phyloP scores from a whole-genome alignment of 2,797 vertebrate species.

The Mormyrus hasselquistii region DNA sequence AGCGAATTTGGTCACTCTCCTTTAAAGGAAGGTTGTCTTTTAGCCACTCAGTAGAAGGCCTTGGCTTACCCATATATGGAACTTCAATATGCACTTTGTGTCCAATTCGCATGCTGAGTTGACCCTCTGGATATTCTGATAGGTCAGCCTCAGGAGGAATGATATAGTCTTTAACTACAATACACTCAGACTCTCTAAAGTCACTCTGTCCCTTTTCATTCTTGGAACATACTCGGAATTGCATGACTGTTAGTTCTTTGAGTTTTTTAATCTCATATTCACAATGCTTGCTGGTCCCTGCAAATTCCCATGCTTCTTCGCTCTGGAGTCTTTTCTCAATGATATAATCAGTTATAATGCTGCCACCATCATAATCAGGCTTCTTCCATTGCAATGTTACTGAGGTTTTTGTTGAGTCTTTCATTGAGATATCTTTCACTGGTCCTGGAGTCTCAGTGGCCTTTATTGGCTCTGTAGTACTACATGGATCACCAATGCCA shows the following conservation, averaged over 20 bases:
- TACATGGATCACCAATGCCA: constrained; percentile 83
- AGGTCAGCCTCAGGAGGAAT: constrained; percentile 88
- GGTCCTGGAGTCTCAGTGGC: constrained; percentile 85
- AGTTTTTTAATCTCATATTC: constrained; percentile 83
- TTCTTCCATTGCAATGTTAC: constrained; percentile 85
- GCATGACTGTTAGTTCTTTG: constrained; percentile 80
- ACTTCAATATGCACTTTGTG: constrained; percentile 89
- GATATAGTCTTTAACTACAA: constrained; percentile 84
- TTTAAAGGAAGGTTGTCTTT: constrained; percentile 89
- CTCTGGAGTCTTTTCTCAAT: constrained; percentile 80
- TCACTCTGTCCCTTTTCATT: constrained; percentile 93
- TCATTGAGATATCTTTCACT: constrained; percentile 83
- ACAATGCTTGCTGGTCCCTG: constrained; percentile 77
- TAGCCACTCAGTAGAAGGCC: constrained; percentile 77
- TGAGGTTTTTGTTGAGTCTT: constrained; percentile 94
- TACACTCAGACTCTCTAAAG: constrained; percentile 68
- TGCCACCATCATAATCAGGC: constrained; percentile 92
- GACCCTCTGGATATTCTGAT: constrained; percentile 77
- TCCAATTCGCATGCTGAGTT: constrained; percentile 77
- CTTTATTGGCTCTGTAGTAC: constrained; percentile 82
- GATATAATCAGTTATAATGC: constrained; percentile 85
- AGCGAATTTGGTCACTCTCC: constrained; percentile 85
- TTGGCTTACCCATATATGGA: constrained; percentile 91
- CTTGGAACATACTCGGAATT: constrained; percentile 86
- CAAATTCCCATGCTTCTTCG: constrained; percentile 77